Percentiles rank a stretch among this genome's conserved stretches.
phyloP scores from a whole-genome alignment of 2,113 vertebrate genomes.

The Nycticryphes semicollaris region DNA sequence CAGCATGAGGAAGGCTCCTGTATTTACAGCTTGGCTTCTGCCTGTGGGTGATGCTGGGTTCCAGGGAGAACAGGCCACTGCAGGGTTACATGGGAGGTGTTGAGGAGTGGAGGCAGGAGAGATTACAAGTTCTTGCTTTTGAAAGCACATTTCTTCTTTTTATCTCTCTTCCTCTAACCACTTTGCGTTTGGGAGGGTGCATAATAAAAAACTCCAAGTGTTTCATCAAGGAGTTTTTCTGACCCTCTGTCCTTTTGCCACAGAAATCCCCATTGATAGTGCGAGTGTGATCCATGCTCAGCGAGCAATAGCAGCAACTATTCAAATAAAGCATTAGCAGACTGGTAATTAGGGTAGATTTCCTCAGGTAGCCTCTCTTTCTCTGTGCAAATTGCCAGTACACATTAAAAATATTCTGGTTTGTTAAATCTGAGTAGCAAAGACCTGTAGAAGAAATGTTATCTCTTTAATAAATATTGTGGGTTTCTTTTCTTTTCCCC shows the following conservation, averaged over 20 bases:
- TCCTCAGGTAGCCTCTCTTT: neutral
- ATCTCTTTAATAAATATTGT: neutral
- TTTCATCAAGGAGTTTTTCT: neutral
- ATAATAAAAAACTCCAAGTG: neutral
- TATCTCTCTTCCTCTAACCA: neutral
- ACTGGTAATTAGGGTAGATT: neutral
- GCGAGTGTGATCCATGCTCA: neutral
- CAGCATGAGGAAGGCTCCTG: neutral
- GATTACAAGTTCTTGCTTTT: neutral
- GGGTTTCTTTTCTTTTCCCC: neutral
- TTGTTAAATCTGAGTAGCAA: slow-evolving; percentile 51
- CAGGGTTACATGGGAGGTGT: neutral
- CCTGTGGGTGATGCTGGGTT: neutral
- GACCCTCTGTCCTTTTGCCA: neutral
- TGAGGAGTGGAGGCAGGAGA: neutral
- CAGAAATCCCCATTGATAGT: neutral
- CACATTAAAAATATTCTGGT: slow-evolving; percentile 28
- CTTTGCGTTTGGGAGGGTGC: neutral
- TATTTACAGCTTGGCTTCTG: neutral
- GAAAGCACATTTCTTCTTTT: neutral
- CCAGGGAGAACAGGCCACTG: neutral
- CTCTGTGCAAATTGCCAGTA: neutral
- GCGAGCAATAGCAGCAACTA: neutral
- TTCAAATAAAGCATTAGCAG: neutral
- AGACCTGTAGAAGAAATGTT: neutral